These are phyloP conservation scores for Trachemys scripta DNA, from an alignment of 2,113 vertebrate species.

Conservation along the genomic window DNA sequence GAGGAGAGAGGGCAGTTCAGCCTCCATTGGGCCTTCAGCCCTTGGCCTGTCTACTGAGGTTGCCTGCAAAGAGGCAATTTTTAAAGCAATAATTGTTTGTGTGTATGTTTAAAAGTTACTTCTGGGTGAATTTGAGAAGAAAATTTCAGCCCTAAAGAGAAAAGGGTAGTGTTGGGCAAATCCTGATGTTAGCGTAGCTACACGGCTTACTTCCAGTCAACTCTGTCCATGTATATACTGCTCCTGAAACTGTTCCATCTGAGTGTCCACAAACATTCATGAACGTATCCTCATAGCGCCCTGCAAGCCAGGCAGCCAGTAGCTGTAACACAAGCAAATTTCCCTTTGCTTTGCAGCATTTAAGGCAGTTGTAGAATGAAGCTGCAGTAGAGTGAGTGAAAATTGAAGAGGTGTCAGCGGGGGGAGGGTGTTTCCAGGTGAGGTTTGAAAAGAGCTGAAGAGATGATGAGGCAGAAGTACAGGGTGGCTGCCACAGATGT, in stretches of 20 bases:
- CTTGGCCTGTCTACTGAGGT: neutral
- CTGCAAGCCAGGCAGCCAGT: neutral
- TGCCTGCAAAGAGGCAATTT: neutral
- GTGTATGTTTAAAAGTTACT: neutral
- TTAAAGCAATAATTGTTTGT: neutral
- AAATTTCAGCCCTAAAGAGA: neutral
- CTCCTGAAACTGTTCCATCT: fast-evolving
- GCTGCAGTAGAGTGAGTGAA: fast-evolving
- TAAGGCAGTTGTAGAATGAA: neutral
- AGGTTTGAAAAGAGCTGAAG: neutral
- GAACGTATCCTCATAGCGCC: neutral
- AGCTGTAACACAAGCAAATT: neutral
- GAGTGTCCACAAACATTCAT: neutral
- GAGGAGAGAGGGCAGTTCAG: neutral
- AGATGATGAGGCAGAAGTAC: neutral
- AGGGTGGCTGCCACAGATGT: neutral
- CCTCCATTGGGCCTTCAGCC: neutral
- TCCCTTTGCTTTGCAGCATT: neutral
- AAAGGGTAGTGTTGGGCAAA: neutral
- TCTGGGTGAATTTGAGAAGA: neutral
- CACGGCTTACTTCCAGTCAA: neutral
- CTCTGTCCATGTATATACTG: fast-evolving
- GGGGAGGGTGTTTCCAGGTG: neutral
- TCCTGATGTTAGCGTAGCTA: neutral
- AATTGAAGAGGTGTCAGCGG: neutral